Conservation (phyloP, 2,888 invertebrate species). For the Cerastis leucographa region DNA sequence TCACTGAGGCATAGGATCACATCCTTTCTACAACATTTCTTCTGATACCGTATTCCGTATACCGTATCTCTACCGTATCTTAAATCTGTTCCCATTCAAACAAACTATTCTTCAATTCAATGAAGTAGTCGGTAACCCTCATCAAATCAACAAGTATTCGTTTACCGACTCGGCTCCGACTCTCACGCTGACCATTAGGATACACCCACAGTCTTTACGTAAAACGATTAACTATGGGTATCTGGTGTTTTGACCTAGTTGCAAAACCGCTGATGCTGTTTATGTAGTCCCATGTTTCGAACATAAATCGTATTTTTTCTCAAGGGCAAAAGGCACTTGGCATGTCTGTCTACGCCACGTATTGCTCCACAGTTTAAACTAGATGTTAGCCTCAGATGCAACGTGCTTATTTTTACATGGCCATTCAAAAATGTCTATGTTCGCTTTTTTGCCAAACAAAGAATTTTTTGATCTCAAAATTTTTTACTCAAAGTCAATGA, state of each 20-base stretch:
- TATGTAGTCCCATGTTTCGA: slow-evolving; percentile 58
- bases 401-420: slow-evolving; percentile 35
- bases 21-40: no score
- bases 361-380: slow-evolving; percentile 49
- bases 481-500: slow-evolving; percentile 14
- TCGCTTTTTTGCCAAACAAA: slow-evolving; percentile 26
- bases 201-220: slow-evolving; percentile 87
- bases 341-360: slow-evolving; percentile 20
- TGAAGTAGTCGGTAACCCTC: slow-evolving; percentile 55
- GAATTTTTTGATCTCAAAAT: slow-evolving; percentile 28
- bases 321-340: slow-evolving; percentile 48
- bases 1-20: no score
- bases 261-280: slow-evolving; percentile 75
- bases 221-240: slow-evolving; percentile 81
- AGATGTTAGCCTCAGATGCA: slow-evolving; percentile 44
- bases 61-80: no score
- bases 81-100: no score
- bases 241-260: slow-evolving; percentile 83
- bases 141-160: slow-evolving; percentile 44
- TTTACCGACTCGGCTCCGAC: slow-evolving; percentile 62
- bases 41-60: no score
- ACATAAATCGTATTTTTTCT: slow-evolving; percentile 46
- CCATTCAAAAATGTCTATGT: slow-evolving; percentile 13
- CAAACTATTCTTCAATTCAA: no score
- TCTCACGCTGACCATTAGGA: slow-evolving; percentile 87